Evolutionary conservation across 2,113 vertebrate genomes (phyloP), one percentile per base, ranked within the genome.

Genomic region (Gallinago media): DNA sequence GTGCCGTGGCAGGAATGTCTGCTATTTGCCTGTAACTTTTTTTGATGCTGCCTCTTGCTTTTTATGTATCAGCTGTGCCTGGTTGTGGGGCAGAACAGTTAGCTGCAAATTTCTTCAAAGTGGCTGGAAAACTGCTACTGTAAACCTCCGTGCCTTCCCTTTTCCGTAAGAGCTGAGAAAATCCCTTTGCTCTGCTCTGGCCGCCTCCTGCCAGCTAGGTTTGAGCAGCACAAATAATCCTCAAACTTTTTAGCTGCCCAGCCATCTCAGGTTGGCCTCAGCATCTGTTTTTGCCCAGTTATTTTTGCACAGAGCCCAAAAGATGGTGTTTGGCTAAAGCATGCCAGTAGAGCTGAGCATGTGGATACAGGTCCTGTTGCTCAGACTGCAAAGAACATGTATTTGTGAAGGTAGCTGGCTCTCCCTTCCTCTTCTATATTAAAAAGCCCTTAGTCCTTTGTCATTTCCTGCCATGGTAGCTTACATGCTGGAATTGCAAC

Each of bases 381-480:
- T 93, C 4, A 2, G 18, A 7, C 18, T 42, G 32, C 47, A 62
- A 58, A 42, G 75, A 84, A 32, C 47, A 16, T 0, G 2, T 55
- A 31, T 68, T 89, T 70, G 23, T 90, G 62, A 88, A 52, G 2
- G 2, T 56, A 67, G 11, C 21, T 93, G 89, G 42, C 25, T 88
- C 91, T 89, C 36, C 18, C 11, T 71, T 90, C 66, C 49, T 88
- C 32, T 88, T 90, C 47, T 71, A 0, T 42, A 54, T 77, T 70
- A 77, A 88, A 94, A 95, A 77, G 38, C 34, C 22, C 86, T 88
- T 66, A 86, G 50, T 67, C 46, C 50, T 89, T 76, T 92, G 50
- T 80, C 21, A 47, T 86, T 91, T 91, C n/a, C 15, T 66, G 2
- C 72, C 12, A 9, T 80, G 72, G 59, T 66, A 83, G 86, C 34